Evolutionary conservation across 2,888 invertebrate species (phyloP), one percentile per base, ranked within the genome.

Genomic region (Hirtodrosophila histrioides): DNA sequence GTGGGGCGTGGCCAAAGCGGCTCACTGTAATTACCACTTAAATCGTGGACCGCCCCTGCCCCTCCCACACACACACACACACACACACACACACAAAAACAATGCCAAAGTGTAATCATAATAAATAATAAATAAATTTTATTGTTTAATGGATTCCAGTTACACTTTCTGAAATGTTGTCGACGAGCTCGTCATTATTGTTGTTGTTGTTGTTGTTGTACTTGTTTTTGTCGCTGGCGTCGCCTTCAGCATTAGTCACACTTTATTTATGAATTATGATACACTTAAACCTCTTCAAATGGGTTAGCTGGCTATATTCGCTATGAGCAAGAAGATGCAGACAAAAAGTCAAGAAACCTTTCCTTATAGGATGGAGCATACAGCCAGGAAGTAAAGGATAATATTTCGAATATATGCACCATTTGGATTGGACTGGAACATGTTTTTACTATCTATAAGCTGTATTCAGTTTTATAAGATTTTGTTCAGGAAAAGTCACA

Each of bases 121-220:
- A 89, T 86, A 88, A 86, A 88, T 88, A 89, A 86, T 86, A 89
- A 86, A 88, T 82, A 82, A 66, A 84, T 84, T 86, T 86, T 86
- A 86, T 89, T 86, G 85, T 89, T 84, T 79, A 80, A 86, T 77
- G 81, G 86, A 88, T 88, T 86, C 71, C 75, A 82, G 88, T 88
- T 88, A 88, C 84, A 86, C 74, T 81, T 75, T 65, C 50, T 55
- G 71, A 64, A 66, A 65, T 46, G 43, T 56, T 51, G 41, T 56
- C 36, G 55, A 44, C 54, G 44, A 43, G 23, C 49, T 17, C 33
- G 24, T 46, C 17, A 17, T 17, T 17, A 17, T 17, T 17, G 17
- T 17, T 17, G 17, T 17, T 17, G 17, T 17, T 17, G 0, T 54
- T 35, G 27, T 40, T 27, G 35, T 35, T 29, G 35, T 39, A 50